phyloP scores from a whole-genome alignment of 2,888 invertebrate genomes.

The Eulithis prunata region DNA sequence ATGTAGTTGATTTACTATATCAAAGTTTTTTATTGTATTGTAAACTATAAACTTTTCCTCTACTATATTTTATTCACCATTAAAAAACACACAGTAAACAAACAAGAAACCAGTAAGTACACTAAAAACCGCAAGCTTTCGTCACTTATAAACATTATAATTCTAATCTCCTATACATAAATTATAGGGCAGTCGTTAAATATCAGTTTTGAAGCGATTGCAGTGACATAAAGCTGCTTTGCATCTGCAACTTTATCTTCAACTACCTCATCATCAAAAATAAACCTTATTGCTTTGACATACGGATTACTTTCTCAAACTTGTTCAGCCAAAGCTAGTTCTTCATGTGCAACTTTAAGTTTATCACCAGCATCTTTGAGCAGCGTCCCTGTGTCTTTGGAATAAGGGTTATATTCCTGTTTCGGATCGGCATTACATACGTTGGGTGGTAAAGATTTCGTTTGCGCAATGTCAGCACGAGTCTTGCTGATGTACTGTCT shows the following conservation, averaged over 20 bases:
- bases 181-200: slow-evolving; percentile 75
- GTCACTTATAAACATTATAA: slow-evolving; percentile 66
- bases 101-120: slow-evolving; percentile 48
- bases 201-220: slow-evolving; percentile 75
- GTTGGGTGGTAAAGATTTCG: slow-evolving; percentile 52
- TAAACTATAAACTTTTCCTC: slow-evolving; percentile 9
- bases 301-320: slow-evolving; percentile 50
- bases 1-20: too few species aligned
- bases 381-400: slow-evolving; percentile 43
- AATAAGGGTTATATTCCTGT: slow-evolving; percentile 49
- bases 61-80: slow-evolving; percentile 19
- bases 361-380: slow-evolving; percentile 37
- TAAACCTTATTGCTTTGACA: slow-evolving; percentile 43
- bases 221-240: slow-evolving; percentile 73
- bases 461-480: slow-evolving; percentile 70
- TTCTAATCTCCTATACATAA: slow-evolving; percentile 76
- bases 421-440: slow-evolving; percentile 32
- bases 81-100: slow-evolving; percentile 40
- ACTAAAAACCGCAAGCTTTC: slow-evolving; percentile 60
- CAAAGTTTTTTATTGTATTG: not conserved
- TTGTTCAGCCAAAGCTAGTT: slow-evolving; percentile 19
- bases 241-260: slow-evolving; percentile 54
- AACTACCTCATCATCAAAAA: slow-evolving; percentile 37
- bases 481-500: slow-evolving; percentile 57
- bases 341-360: slow-evolving; percentile 51